Conservation (phyloP, 2,113 vertebrate genomes). For the Rhinopithecus roxellana region DNA sequence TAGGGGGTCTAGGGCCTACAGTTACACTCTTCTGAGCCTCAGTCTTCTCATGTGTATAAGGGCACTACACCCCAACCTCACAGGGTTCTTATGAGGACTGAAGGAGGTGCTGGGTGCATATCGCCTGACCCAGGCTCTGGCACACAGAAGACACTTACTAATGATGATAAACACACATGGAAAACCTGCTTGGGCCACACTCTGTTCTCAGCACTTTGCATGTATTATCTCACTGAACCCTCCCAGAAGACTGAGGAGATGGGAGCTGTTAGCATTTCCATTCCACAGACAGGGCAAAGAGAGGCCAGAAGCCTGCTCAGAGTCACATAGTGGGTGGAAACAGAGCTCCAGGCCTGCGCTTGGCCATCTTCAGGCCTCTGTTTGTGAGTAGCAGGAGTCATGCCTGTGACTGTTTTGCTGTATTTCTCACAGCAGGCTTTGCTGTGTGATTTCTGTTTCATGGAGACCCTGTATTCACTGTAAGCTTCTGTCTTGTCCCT, state of each 20-base stretch:
- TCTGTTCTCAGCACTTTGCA: background rate
- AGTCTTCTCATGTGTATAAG: background rate
- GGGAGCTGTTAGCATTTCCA: background rate
- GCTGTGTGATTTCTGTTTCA: background rate
- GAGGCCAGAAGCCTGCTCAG: background rate
- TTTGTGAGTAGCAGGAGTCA: rapidly evolving
- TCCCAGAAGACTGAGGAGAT: background rate
- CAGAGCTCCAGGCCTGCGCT: background rate
- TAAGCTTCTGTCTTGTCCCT: too few relatives aligned
- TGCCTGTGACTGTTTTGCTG: background rate
- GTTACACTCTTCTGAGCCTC: background rate
- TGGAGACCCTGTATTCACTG: background rate
- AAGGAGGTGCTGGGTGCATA: background rate
- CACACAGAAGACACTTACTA: background rate
- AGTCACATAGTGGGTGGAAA: background rate
- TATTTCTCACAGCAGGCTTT: background rate
- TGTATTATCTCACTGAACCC: background rate
- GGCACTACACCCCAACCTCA: background rate
- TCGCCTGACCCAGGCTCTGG: background rate
- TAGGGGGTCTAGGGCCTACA: rapidly evolving
- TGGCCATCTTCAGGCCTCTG: background rate
- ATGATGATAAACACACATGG: rapidly evolving
- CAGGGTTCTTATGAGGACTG: background rate
- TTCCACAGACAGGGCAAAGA: background rate
- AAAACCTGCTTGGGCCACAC: background rate